Evolutionary conservation across 1,140 invertebrate genomes (phyloP).

Genomic region (Protaetia brevitarsis): DNA sequence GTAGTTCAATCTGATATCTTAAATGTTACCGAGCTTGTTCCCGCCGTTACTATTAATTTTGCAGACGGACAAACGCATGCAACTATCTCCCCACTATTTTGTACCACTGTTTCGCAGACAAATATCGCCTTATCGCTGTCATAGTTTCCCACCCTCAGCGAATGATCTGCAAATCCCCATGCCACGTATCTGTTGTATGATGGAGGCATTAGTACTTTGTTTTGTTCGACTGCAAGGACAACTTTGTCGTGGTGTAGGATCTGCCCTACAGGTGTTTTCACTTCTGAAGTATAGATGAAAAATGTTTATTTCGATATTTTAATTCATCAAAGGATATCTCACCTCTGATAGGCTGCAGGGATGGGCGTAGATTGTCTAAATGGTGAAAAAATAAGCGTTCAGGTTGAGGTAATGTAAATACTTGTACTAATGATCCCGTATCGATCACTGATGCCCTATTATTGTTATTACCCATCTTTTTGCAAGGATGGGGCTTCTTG

Average conservation of each 20-base stretch:
- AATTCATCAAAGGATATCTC: slow-evolving; percentile 20
- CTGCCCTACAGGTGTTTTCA: slow-evolving; percentile 96
- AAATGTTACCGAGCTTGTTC: slow-evolving; percentile 81
- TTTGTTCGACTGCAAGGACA: slow-evolving; percentile 94
- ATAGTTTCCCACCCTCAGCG: slow-evolving; percentile 89
- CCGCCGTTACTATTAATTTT: slow-evolving; percentile 91
- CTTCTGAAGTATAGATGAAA: slow-evolving; percentile 59
- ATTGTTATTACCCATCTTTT: slow-evolving; percentile 68
- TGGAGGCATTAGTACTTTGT: slow-evolving; percentile 93
- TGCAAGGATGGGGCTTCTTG: slow-evolving; percentile 95
- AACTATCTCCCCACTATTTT: slow-evolving; percentile 90
- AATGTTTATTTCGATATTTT: neutral
- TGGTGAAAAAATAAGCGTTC: slow-evolving; percentile 95
- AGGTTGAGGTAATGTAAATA: slow-evolving; percentile 59
- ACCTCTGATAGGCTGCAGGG: slow-evolving; percentile 88
- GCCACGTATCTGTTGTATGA: slow-evolving; percentile 89
- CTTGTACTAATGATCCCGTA: slow-evolving; percentile 71
- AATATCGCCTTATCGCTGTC: slow-evolving; percentile 94
- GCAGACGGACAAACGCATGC: slow-evolving; percentile 90
- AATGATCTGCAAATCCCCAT: slow-evolving; percentile 98
- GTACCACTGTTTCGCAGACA: slow-evolving; percentile 87
- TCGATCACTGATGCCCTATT: slow-evolving; percentile 72
- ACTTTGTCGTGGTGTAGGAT: slow-evolving; percentile 87
- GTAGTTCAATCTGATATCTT: no score
- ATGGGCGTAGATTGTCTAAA: slow-evolving; percentile 91